Percentiles rank a stretch among this genome's conserved stretches.
These are phyloP conservation scores for Apis mellifera DNA, from an alignment of 1,140 invertebrate genomes.

Conservation along the genomic window DNA sequence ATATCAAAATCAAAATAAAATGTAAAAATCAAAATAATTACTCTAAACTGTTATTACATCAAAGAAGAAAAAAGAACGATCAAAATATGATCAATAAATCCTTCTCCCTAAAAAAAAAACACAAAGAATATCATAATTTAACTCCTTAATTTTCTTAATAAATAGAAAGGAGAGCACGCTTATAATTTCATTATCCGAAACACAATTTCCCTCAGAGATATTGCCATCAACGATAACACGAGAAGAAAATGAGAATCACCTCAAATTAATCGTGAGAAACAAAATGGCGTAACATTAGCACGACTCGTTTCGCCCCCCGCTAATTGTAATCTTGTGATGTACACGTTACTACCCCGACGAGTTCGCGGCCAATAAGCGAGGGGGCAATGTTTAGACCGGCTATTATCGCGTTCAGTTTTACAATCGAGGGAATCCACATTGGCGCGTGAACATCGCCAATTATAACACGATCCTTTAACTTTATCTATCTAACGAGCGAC, in stretches of 20 bases:
- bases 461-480: too few species aligned
- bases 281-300: slow-evolving; percentile 14
- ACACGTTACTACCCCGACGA: not conserved
- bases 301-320: slow-evolving; percentile 10
- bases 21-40: too few species aligned
- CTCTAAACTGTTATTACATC: too few species aligned
- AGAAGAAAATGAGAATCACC: not conserved
- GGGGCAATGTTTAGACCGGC: slow-evolving; percentile 31
- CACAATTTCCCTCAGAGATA: not conserved
- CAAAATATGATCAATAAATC: too few species aligned
- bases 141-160: too few species aligned
- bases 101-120: too few species aligned
- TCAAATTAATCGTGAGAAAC: slow-evolving; percentile 1
- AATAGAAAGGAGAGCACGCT: too few species aligned
- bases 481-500: slow-evolving; percentile 18
- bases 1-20: too few species aligned
- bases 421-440: slow-evolving; percentile 14
- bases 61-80: too few species aligned
- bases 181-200: not conserved
- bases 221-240: not conserved
- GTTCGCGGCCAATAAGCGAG: not conserved
- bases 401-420: slow-evolving; percentile 39
- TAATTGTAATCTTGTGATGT: slow-evolving; percentile 38
- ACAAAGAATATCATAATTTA: too few species aligned
- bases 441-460: not conserved